A percentile compares a stretch with the other conserved stretches of the same genome.
These are phyloP conservation scores for Euzophera pinguis DNA, from an alignment of 2,888 invertebrate species.

Conservation along the genomic window DNA sequence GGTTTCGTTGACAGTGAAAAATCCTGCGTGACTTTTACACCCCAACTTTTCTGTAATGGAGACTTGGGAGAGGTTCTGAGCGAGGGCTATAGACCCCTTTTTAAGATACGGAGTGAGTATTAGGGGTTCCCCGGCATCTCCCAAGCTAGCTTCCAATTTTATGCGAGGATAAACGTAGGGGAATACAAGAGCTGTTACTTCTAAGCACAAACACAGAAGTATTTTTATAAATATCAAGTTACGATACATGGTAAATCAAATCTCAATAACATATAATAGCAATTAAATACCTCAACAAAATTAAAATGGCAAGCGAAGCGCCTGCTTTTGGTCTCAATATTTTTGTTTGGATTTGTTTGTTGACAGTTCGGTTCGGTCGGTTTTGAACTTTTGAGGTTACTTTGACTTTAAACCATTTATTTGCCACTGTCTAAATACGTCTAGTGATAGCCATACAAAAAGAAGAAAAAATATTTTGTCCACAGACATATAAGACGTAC, in stretches of 20 bases:
- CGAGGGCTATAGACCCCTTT: conserved; percentile 67
- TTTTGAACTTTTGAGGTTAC: too few relatives aligned
- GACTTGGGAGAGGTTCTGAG: conserved; percentile 59
- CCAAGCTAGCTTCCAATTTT: conserved; percentile 36
- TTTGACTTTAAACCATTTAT: too few relatives aligned
- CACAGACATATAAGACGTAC: too few relatives aligned
- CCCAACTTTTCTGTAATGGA: conserved; percentile 52
- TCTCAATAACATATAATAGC: too few relatives aligned
- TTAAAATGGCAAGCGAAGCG: too few relatives aligned
- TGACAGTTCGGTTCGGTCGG: too few relatives aligned
- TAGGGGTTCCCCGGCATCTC: conserved; percentile 63
- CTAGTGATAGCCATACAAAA: too few relatives aligned
- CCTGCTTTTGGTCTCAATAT: too few relatives aligned
- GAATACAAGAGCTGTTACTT: conserved; percentile 29
- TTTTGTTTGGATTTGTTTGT: too few relatives aligned
- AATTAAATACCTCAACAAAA: too few relatives aligned
- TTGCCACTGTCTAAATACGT: too few relatives aligned
- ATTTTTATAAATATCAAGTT: background rate
- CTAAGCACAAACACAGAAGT: conserved; percentile 15
- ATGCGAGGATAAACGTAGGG: conserved; percentile 57
- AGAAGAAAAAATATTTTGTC: too few relatives aligned
- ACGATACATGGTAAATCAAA: background rate
- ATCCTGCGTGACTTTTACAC: conserved; percentile 80
- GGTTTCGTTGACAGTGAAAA: conserved; percentile 79
- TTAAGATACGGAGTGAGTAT: conserved; percentile 80